Evolutionary conservation across 2,113 vertebrate species (phyloP), one percentile per base, ranked within the genome.

Genomic region (Odontophorus gujanensis): DNA sequence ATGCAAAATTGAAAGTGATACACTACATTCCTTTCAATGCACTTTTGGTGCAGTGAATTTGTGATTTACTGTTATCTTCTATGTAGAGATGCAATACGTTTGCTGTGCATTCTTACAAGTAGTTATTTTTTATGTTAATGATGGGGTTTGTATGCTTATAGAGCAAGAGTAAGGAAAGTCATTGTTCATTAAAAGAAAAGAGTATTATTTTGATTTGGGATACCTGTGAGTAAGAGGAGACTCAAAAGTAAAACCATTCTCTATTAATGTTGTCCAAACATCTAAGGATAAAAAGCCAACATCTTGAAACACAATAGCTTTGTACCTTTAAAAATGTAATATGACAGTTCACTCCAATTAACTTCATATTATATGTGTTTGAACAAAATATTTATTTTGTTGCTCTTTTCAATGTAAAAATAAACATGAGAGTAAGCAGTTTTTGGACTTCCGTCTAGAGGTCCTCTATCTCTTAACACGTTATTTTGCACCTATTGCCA

Each of bases 101-200:
- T 82, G 13, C 20, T 77, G 10, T 81, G 18, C 50, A 59, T 81
- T 65, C 20, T 47, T 76, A 48, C 11, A n/a, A 15, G 1, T 7
- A 82, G 14, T 42, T 81, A 40, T 84, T 87, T 82, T 9, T 81
- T 76, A 34, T 28, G 72, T 30, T 87, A 80, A 61, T 76, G 25
- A 25, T 28, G 50, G 0, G 0, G 47, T 9, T 7, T 66, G 3
- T 11, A 45, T 19, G 28, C 43, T 38, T 74, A 38, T 69, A 62
- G 55, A 88, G 32, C 4, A 77, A 36, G 20, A 80, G 3, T 17
- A 71, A 9, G 5, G 26, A 77, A 71, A 36, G 10, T 22, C 48
- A 61, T 62, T 59, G 30, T n/a, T 59, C n/a, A 32, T 24, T 24
- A 26, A 10, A 36, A 17, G 9, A 38, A 51, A 26, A 63, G 32